Base-by-base conservation (phyloP, 2,888 invertebrate genomes). In the Blastobasis adustella region DNA sequence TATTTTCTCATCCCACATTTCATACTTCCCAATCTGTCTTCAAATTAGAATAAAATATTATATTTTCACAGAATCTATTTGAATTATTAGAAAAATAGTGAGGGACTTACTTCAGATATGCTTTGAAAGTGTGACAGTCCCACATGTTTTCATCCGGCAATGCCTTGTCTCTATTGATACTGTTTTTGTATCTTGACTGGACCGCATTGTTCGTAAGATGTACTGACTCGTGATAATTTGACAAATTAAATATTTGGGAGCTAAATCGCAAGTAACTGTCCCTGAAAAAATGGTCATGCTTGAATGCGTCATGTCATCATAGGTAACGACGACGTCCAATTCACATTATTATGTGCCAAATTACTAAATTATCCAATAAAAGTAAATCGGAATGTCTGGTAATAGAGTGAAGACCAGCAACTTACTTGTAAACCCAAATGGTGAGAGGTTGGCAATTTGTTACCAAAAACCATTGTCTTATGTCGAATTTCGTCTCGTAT, bases 111-210 rank as follows among this genome's bases (percentile, higher is more conserved):
- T 89, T 91, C 49, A 93, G 83, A 67, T 91, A 92, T 47, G 89
- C 82, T 83, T 95, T 93, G 79, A 98, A 94, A 53, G 95, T 91
- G 71, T 95, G 90, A 72, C 94, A 93, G 64, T 96, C 96, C 98
- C 98, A 98, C 98, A 98, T 98, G 73, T 98, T 98, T 71, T 98
- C 96, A 51, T 91, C 90, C 0, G 98, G 98, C 51, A 98, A 80
- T 1, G 92, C 90, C 69, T 94, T 90, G 78, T 95, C 92, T 56
- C 95, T 86, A 54, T 93, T 91, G 1, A 89, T 89, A 53, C 77
- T 90, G 65, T 94, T 94, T 59, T 92, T 91, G 69, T 97, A 98
- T 76, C 95, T 95, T 65, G 95, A 93, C 77, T 98, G 98, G 38
- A 98, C 94, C 5, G 98, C 96, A 79, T 98, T 95, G 84, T 98